phyloP scores from a whole-genome alignment of 2,113 vertebrate species.

The Sylvia atricapilla region DNA sequence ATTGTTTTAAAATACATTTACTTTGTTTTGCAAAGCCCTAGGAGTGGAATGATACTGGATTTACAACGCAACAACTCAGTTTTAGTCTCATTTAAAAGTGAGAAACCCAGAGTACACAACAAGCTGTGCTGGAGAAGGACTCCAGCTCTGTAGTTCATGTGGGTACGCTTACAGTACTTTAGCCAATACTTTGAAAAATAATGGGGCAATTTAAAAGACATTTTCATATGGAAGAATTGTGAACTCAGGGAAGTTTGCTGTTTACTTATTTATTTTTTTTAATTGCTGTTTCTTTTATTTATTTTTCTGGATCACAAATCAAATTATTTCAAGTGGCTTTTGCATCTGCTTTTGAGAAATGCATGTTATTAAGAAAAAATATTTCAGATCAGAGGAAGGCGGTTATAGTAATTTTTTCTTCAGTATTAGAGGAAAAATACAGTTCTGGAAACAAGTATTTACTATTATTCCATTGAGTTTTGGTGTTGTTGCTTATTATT shows the following conservation, averaged over 20 bases:
- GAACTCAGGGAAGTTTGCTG: neutral
- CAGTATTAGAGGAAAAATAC: neutral
- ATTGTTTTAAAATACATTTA: neutral
- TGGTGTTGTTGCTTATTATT: neutral
- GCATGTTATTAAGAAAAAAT: neutral
- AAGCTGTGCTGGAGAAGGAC: neutral
- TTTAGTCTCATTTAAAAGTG: neutral
- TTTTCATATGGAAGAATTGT: neutral
- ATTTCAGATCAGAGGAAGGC: neutral
- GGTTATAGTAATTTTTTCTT: neutral
- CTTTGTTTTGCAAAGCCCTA: neutral
- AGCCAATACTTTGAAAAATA: neutral
- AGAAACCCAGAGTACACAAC: neutral
- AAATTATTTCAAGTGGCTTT: neutral
- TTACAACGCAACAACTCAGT: neutral
- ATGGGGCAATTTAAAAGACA: neutral
- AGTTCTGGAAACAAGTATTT: neutral
- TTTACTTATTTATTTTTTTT: neutral
- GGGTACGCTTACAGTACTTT: fast-evolving
- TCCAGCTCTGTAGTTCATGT: neutral
- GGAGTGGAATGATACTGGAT: neutral
- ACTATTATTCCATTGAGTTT: neutral
- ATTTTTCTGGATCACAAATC: neutral
- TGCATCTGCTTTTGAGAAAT: neutral
- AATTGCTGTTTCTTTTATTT: too few species aligned